These are phyloP conservation scores for Galeruca laticollis DNA, from an alignment of 2,888 invertebrate species.

Conservation along the genomic window DNA sequence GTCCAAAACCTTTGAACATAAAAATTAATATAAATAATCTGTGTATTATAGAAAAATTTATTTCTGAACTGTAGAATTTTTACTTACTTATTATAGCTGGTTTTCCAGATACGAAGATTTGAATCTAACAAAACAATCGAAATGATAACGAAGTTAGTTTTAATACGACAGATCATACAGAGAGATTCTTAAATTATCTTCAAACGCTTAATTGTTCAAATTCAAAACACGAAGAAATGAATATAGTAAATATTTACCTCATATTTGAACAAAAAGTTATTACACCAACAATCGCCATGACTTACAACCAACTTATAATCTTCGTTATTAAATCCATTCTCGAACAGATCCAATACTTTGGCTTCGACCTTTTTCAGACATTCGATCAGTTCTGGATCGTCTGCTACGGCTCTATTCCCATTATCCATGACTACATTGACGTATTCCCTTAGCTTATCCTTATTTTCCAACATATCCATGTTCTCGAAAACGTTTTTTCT, in stretches of 20 bases:
- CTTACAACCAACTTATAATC: conserved; percentile 38
- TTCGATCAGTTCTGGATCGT: conserved; percentile 8
- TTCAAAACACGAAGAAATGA: no score
- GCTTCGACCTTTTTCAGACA: conserved; percentile 13
- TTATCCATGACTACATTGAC: conserved; percentile 16
- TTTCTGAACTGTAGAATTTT: no score
- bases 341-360: background rate
- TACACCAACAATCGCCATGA: conserved; percentile 57
- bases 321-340: background rate
- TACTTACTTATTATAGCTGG: no score
- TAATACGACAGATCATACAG: no score
- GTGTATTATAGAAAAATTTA: no score
- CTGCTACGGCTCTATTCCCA: conserved; percentile 26
- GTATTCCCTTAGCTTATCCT: background rate
- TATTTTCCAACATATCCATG: background rate
- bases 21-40: no score
- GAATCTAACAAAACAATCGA: no score
- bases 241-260: conserved; percentile 41
- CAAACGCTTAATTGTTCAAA: no score
- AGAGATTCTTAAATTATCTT: no score
- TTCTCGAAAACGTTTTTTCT: conserved; percentile 25
- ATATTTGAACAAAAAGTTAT: conserved; percentile 54
- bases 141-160: no score
- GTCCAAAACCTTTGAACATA: no score
- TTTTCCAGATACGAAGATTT: no score